A percentile compares a stretch with the other conserved stretches of the same genome.
phyloP scores from a whole-genome alignment of 2,797 vertebrate genomes.

The Rhincodon typus region DNA sequence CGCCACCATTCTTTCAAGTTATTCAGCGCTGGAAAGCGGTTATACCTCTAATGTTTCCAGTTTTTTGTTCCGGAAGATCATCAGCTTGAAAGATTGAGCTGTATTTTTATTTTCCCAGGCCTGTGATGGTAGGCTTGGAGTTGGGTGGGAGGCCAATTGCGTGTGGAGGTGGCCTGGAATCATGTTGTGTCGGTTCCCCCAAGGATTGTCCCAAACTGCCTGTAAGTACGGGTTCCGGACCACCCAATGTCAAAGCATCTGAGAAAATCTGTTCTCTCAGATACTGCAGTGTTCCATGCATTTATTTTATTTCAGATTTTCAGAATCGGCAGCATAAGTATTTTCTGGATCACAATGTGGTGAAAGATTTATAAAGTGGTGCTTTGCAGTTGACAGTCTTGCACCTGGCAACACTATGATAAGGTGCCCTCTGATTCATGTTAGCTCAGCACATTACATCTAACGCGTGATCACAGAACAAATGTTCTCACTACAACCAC shows the following conservation, averaged over 20 bases:
- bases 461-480: background rate
- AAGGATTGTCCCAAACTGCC: background rate
- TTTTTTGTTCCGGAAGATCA: background rate
- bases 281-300: background rate
- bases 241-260: background rate
- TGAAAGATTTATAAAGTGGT: background rate
- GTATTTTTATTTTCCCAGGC: background rate
- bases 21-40: background rate
- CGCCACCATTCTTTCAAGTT: background rate
- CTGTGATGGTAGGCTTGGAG: background rate
- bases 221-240: no score
- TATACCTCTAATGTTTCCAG: background rate
- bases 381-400: background rate
- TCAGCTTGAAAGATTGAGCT: background rate
- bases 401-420: background rate
- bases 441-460: background rate
- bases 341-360: background rate
- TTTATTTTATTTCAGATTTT: background rate
- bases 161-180: background rate
- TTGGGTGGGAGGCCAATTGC: background rate
- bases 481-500: no score
- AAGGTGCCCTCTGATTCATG: background rate
- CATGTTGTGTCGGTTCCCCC: background rate
- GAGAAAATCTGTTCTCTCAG: background rate
- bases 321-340: background rate